These are phyloP conservation scores for Perodicticus potto DNA, from an alignment of 2,797 vertebrate genomes.

Conservation along the genomic window DNA sequence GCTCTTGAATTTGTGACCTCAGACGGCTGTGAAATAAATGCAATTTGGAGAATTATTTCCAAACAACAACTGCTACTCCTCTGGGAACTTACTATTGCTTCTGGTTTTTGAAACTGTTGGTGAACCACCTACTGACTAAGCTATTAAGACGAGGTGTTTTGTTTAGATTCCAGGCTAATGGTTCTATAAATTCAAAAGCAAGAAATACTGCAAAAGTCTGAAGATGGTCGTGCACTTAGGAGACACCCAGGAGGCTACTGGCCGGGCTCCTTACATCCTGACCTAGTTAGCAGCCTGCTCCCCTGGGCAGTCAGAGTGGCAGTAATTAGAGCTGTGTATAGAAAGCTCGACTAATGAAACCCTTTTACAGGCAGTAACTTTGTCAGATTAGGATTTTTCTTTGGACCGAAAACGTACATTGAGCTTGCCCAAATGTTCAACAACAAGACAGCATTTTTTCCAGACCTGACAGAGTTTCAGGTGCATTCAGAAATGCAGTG, in stretches of 20 bases:
- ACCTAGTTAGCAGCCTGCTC: conserved; percentile 52
- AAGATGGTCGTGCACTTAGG: not conserved
- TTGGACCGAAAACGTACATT: not conserved
- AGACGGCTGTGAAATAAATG: conserved; percentile 86
- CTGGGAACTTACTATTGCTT: conserved; percentile 70
- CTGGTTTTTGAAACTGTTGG: conserved; percentile 71
- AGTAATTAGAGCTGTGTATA: conserved; percentile 9
- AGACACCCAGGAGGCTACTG: not conserved
- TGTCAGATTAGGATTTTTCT: conserved; percentile 28
- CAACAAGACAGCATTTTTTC: not conserved
- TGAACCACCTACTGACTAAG: conserved; percentile 66
- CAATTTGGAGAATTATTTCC: conserved; percentile 87
- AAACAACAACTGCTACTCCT: conserved; percentile 80
- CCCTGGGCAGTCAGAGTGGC: not conserved
- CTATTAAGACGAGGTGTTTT: conserved; percentile 74
- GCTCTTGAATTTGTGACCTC: conserved; percentile 86
- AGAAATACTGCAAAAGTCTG: not conserved
- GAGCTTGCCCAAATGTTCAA: not conserved
- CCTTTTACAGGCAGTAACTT: not conserved
- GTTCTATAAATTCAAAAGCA: conserved; percentile 71
- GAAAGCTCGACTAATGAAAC: not conserved
- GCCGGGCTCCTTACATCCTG: not conserved
- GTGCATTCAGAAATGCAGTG: not conserved
- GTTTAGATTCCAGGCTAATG: conserved; percentile 48
- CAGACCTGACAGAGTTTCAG: not conserved